Evolutionary conservation across 2,888 invertebrate species (phyloP), one percentile per base, ranked within the genome.

Genomic region (Leucophenga maculata): DNA sequence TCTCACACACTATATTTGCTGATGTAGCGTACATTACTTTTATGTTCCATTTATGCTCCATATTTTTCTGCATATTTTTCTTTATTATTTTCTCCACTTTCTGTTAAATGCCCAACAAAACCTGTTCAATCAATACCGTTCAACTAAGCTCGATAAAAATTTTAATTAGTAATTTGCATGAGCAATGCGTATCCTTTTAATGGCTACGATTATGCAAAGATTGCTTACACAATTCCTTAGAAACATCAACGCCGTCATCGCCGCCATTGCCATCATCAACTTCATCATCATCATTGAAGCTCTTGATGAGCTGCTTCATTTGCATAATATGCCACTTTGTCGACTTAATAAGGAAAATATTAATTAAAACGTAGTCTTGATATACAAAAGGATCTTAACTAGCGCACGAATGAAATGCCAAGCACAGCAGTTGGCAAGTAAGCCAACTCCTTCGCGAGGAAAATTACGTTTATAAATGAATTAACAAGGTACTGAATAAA

Each of bases 401-500:
- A n/a, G 11, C 31, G 14, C 1, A 31, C 80, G 77, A 82, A 74
- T 26, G 70, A 71, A 72, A 72, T 57, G 57, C 55, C 64, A 32
- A 44, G 67, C 22, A 16, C 22, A 67, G 67, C 67, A 26, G 32
- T n/a, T n/a, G n/a, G n/a, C n/a, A n/a, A n/a, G n/a, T 16, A 44
- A 66, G 57, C 62, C 20, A 67, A 52, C 66, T 32, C 71, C 72
- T 68, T 60, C 46, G 20, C 18, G 26, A 16, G 62, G 64, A 66
- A 73, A 75, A 73, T 75, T 80, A 79, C 71, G 75, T 78, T 78
- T 79, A 84, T 86, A 86, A 86, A 83, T 82, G 83, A 86, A 86
- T 86, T 86, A 86, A 83, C 86, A 84, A 78, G 74, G 77, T 74
- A 79, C 83, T 82, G 85, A 85, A 85, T 85, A 85, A 86, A 85